Base-by-base conservation (phyloP, 2,888 invertebrate species). In the Drosophila pseudotalamancana region DNA sequence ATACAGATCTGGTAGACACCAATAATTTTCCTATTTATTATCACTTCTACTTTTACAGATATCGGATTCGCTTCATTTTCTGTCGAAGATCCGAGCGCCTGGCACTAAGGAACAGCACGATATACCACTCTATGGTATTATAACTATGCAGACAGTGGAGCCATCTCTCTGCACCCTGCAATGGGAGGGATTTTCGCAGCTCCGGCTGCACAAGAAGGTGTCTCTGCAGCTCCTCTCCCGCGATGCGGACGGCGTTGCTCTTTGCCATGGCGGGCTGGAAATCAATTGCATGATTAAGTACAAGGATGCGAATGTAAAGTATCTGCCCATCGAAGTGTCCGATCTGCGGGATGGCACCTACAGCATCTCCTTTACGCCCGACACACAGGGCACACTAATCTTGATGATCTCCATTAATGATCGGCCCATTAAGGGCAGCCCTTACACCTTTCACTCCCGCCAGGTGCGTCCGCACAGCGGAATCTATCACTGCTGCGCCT, bases 401-500 rank as follows among this genome's bases (percentile, higher is more conserved):
- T 89, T 95, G 6, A 93, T 93, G 9, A 92, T 95, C 49, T 93
- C 92, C 4, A 92, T 95, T 2, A 93, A 94, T 75, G 94, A 94
- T 45, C 93, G 93, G 57, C 94, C 94, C 16, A 94, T 95, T 14
- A 94, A 94, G 92, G 95, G 94, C 48, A 95, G 94, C 88, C 95
- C 95, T 5, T 95, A 94, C 88, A 92, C 93, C 1, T 93, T 95
- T 50, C 92, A 92, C 21, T 95, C 94, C 0, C 93, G 94, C n/a
- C 93, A 93, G 4, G 91, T 93, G 32, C 92, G 93, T 45, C 93
- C 94, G 0, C 96, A 96, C 89, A 92, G 92, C 43, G 96, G 96
- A 0, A 93, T 94, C 76, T 96, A 93, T 92, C 96, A 96, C 90
- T 96, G 96, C 87, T 96, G 96, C 89, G 93, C 95, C 21, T 96